Conservation (phyloP, 2,888 invertebrate genomes). For the Campopleginae sp. region DNA sequence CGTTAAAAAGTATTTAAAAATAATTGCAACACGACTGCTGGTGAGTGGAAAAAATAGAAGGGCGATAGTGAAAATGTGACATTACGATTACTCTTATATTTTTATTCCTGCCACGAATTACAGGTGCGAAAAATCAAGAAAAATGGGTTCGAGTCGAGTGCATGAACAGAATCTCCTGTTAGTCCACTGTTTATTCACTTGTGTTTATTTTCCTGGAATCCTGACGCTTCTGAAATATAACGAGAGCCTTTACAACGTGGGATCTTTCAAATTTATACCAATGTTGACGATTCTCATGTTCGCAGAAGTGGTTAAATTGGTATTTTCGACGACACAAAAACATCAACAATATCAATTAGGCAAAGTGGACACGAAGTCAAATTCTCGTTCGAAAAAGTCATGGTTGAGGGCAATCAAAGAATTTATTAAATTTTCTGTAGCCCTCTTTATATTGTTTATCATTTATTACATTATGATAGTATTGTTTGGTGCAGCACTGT, state of each 20-base stretch:
- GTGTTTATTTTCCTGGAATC: slow-evolving; percentile 87
- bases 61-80: not conserved
- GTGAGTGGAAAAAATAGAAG: not conserved
- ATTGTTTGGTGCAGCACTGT: slow-evolving; percentile 89
- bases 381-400: slow-evolving; percentile 82
- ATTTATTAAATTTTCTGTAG: slow-evolving; percentile 85
- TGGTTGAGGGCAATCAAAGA: slow-evolving; percentile 85
- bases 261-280: slow-evolving; percentile 85
- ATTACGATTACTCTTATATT: not conserved
- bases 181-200: slow-evolving; percentile 86
- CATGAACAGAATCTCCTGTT: slow-evolving; percentile 77
- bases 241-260: slow-evolving; percentile 87
- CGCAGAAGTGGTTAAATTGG: slow-evolving; percentile 86
- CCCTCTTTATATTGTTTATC: slow-evolving; percentile 84
- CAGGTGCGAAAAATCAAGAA: slow-evolving; percentile 1
- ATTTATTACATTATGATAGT: slow-evolving; percentile 87
- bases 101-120: slow-evolving; percentile 4
- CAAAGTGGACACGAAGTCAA: slow-evolving; percentile 79
- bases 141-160: slow-evolving; percentile 72
- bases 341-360: slow-evolving; percentile 73
- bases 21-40: not conserved
- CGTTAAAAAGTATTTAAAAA: not conserved
- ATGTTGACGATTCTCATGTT: slow-evolving; percentile 81
- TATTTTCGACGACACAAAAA: slow-evolving; percentile 77
- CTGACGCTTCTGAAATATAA: slow-evolving; percentile 86